phyloP scores from a whole-genome alignment of 2,888 invertebrate genomes.

The Thyatira batis region DNA sequence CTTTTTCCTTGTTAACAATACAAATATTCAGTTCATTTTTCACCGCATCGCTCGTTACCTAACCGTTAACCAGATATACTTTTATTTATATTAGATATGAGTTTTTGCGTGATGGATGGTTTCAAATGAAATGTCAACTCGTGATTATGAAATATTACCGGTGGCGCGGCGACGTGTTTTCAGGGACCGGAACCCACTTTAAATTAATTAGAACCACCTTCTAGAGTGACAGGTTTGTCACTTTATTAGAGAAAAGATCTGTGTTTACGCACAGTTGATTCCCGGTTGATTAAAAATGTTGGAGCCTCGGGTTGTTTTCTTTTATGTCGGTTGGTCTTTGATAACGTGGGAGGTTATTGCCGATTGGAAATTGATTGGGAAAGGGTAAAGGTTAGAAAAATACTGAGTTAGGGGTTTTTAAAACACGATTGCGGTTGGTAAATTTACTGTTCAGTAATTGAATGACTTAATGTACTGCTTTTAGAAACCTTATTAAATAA shows the following conservation, averaged over 20 bases:
- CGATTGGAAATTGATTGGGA: not conserved
- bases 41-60: not conserved
- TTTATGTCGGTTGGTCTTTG: not conserved
- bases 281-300: not conserved
- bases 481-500: too few relatives aligned
- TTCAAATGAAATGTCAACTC: not conserved
- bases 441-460: constrained; percentile 6
- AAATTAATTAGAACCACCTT: constrained; percentile 4
- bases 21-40: not conserved
- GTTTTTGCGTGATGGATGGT: not conserved
- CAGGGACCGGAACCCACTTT: constrained; percentile 1
- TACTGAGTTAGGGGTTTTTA: not conserved
- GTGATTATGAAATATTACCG: constrained; percentile 3
- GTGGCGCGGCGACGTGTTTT: not conserved
- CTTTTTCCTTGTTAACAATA: not conserved
- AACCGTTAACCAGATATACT: not conserved
- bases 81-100: not conserved
- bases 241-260: not conserved
- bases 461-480: too few relatives aligned
- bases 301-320: not conserved
- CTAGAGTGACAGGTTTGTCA: not conserved
- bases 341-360: not conserved
- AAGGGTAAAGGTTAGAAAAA: not conserved
- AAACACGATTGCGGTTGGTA: not conserved
- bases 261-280: not conserved